phyloP scores from a whole-genome alignment of 2,113 vertebrate species.

The Ranitomeya imitator region DNA sequence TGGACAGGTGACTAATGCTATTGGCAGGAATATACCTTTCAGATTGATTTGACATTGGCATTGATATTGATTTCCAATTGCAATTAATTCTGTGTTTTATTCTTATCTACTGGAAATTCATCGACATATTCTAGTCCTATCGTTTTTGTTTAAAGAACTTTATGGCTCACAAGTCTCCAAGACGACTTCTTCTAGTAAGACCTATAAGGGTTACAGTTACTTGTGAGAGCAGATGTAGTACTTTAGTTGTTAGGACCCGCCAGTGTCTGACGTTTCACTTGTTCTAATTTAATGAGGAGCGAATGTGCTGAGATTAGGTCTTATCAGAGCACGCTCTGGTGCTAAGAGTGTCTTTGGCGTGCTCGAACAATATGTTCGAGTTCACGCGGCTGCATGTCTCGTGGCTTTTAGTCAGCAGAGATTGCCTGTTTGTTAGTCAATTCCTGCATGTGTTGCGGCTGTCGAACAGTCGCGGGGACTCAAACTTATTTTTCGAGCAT shows the following conservation, averaged over 20 bases:
- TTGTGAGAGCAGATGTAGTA: background rate
- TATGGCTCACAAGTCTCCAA: constrained; percentile 33
- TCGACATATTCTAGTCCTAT: constrained; percentile 64
- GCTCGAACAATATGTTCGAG: too few relatives aligned
- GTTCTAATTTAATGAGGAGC: too few relatives aligned
- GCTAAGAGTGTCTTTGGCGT: too few relatives aligned
- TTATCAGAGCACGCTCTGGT: too few relatives aligned
- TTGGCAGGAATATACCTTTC: background rate
- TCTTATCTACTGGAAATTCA: constrained; percentile 59
- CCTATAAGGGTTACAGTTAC: constrained; percentile 26
- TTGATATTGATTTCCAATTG: background rate
- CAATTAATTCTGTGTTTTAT: background rate
- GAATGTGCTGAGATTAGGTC: too few relatives aligned
- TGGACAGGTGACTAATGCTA: background rate
- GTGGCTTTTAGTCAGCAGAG: too few relatives aligned
- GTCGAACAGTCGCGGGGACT: too few relatives aligned
- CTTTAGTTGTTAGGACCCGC: background rate
- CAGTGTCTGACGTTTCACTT: background rate
- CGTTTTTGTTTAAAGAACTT: constrained; percentile 60
- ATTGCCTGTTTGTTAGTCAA: too few relatives aligned
- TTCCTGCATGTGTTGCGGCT: too few relatives aligned
- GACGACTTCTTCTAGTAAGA: constrained; percentile 3
- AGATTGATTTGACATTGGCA: background rate
- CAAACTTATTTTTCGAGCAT: too few relatives aligned
- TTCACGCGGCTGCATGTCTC: too few relatives aligned